Evolutionary conservation across 2,888 invertebrate genomes (phyloP).

Genomic region (Drosophila algonquin): DNA sequence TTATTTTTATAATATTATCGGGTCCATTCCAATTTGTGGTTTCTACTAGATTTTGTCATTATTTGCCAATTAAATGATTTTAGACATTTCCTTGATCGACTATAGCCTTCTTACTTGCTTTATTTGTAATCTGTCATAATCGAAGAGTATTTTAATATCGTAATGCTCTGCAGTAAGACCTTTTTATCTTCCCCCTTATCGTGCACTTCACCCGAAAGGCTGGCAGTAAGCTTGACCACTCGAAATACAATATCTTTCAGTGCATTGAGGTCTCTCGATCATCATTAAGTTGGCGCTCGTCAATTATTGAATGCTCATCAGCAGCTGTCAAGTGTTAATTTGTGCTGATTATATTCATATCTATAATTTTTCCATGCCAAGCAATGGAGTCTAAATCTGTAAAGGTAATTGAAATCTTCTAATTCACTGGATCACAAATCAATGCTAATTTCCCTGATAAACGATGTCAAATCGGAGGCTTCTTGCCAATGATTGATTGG

Average conservation of each 20-base stretch:
- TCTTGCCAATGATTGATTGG: constrained; percentile 45
- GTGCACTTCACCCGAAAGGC: constrained; percentile 31
- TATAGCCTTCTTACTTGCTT: constrained; percentile 7
- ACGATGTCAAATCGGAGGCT: constrained; percentile 51
- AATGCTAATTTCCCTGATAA: constrained; percentile 72
- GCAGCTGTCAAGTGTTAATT: constrained; percentile 53
- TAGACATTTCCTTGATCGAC: constrained; percentile 12
- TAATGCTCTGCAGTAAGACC: constrained; percentile 52
- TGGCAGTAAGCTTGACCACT: constrained; percentile 46
- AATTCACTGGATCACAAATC: constrained; percentile 51
- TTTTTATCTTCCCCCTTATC: constrained; percentile 52
- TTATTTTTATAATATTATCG: constrained; percentile 38
- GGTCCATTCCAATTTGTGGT: constrained; percentile 17
- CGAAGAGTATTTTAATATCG: constrained; percentile 40
- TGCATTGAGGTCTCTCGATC: constrained; percentile 14
- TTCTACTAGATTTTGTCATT: constrained; percentile 28
- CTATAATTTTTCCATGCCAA: constrained; percentile 45
- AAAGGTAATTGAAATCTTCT: constrained; percentile 37
- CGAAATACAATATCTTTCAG: constrained; percentile 5
- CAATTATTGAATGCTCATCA: constrained; percentile 21
- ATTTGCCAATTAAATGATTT: constrained; percentile 11
- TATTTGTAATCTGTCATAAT: constrained; percentile 64
- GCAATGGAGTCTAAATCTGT: constrained; percentile 36
- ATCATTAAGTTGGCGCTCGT: constrained; percentile 18
- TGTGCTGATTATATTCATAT: constrained; percentile 30